Conservation (phyloP, 2,113 vertebrate genomes). For the Canis aureus region DNA sequence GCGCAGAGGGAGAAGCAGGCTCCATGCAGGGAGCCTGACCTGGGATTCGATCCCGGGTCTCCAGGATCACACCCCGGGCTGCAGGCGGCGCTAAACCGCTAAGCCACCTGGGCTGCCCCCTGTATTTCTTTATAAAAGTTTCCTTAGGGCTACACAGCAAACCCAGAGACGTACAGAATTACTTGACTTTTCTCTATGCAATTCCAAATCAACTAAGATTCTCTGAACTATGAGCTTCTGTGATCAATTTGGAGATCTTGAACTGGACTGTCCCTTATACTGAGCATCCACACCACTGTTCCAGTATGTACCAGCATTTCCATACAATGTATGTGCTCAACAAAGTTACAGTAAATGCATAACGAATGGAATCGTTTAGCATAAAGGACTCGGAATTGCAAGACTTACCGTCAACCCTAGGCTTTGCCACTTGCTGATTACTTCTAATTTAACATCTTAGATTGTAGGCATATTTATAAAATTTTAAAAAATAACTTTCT, state of each 20-base stretch:
- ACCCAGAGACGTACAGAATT: not conserved
- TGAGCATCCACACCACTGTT: not conserved
- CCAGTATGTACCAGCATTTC: not conserved
- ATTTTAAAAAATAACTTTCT: not conserved
- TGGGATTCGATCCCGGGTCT: too few species aligned
- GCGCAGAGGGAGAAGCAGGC: too few species aligned
- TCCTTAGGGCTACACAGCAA: not conserved
- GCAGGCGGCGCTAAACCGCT: too few species aligned
- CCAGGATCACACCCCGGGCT: too few species aligned
- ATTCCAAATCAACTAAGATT: not conserved
- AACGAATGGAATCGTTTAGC: not conserved
- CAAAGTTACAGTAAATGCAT: not conserved
- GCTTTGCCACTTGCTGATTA: not conserved
- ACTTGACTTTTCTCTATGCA: not conserved
- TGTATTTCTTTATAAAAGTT: not conserved
- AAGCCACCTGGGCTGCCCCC: too few species aligned
- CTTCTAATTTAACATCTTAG: not conserved
- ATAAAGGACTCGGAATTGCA: not conserved
- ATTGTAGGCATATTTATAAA: constrained; percentile 1
- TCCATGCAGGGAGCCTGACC: too few species aligned
- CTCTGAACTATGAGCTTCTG: not conserved
- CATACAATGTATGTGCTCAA: not conserved
- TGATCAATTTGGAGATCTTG: not conserved
- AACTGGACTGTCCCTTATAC: not conserved
- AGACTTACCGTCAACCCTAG: not conserved